Conservation (phyloP, 2,797 vertebrate species). For the Nasua narica region DNA sequence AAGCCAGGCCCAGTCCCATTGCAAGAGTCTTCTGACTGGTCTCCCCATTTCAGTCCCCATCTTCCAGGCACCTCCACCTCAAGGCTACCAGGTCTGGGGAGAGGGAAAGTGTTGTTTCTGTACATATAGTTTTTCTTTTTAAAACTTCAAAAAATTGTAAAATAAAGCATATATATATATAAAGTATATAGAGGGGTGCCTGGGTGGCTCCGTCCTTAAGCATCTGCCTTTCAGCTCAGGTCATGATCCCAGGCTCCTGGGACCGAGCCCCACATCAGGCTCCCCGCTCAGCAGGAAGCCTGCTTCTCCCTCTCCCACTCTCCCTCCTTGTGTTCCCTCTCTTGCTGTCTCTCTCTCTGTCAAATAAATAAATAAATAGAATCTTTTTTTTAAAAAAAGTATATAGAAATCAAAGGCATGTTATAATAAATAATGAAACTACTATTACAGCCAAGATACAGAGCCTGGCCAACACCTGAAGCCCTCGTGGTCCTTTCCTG, state of each 20-base stretch:
- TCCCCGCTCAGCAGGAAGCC: no score
- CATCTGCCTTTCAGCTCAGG: no score
- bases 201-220: no score
- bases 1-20: no score
- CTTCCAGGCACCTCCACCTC: not conserved
- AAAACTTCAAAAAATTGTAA: not conserved
- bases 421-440: not conserved
- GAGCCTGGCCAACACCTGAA: not conserved
- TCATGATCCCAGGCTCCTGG: no score
- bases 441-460: not conserved
- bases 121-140: not conserved
- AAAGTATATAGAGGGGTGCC: not conserved
- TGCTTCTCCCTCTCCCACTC: no score
- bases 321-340: no score
- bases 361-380: no score
- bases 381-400: not conserved
- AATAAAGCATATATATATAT: not conserved
- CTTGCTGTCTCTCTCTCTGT: no score
- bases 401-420: not conserved
- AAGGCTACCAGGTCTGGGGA: no score
- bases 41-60: not conserved
- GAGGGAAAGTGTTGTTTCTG: not conserved
- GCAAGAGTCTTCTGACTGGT: not conserved
- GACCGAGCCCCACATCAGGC: no score
- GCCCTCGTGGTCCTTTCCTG: not conserved